Evolutionary conservation across 2,113 vertebrate genomes (phyloP).

Genomic region (Chloropsis hardwickii): DNA sequence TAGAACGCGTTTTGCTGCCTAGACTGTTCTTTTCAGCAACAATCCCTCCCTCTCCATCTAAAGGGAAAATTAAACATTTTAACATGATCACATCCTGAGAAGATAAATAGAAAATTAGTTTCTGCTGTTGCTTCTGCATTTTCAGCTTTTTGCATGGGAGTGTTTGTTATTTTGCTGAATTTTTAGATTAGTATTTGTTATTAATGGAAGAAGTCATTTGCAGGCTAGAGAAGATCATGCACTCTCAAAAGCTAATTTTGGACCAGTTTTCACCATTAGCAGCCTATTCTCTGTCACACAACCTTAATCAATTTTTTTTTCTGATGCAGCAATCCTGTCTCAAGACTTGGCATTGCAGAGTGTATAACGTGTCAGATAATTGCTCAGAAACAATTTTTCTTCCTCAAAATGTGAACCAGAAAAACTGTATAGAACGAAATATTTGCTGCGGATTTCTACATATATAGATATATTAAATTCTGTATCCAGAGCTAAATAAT

Average conservation of each 20-base stretch:
- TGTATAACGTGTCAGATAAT: slow-evolving; percentile 7
- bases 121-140: slow-evolving; percentile 61
- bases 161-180: slow-evolving; percentile 54
- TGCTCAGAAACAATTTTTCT: slow-evolving; percentile 20
- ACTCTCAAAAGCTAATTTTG: slow-evolving; percentile 50
- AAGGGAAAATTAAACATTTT: slow-evolving; percentile 46
- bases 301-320: slow-evolving; percentile 52
- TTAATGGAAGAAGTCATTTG: slow-evolving; percentile 50
- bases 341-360: slow-evolving; percentile 57
- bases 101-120: slow-evolving; percentile 29
- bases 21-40: slow-evolving; percentile 43
- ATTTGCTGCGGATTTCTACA: not conserved
- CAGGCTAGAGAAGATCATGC: slow-evolving; percentile 60
- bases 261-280: slow-evolving; percentile 39
- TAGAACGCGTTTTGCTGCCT: slow-evolving; percentile 39
- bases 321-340: slow-evolving; percentile 64
- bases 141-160: slow-evolving; percentile 63
- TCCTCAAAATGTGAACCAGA: not conserved
- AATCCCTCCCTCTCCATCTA: slow-evolving; percentile 57
- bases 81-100: not conserved
- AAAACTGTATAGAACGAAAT: not conserved
- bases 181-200: slow-evolving; percentile 35
- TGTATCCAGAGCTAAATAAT: slow-evolving; percentile 12
- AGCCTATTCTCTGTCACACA: slow-evolving; percentile 15
- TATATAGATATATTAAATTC: not conserved